Evolutionary conservation across 2,888 invertebrate genomes (phyloP), one percentile per base, ranked within the genome.

Genomic region (Latrodectus elegans): DNA sequence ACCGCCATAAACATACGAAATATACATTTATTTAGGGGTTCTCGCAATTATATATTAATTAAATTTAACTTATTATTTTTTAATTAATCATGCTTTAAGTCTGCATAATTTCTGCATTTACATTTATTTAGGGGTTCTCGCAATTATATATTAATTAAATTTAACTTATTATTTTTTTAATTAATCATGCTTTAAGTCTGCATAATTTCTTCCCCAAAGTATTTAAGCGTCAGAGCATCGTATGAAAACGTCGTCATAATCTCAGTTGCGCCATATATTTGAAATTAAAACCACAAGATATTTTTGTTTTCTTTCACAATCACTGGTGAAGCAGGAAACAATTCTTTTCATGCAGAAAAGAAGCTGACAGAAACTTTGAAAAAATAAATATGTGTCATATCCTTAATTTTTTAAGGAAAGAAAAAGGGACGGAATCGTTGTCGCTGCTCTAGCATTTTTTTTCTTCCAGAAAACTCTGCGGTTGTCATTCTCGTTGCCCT

Each of bases 321-420:
- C 60, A 60, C 60, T 15, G 12, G 9, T 51, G 77, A 52, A 17
- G 55, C 49, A 77, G 67, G 53, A 77, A 53, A 71, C 53, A 55
- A 55, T 60, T 60, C 70, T 3, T 12, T 60, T n/a, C 60, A 73
- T 78, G 78, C 78, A 78, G 70, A 78, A 78, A 78, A 68, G 70
- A 78, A 70, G 70, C 70, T 75, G 72, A 86, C 73, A 49, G 38
- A 75, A 70, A 49, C 65, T 53, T 65, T 38, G 38, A 65, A 15
- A 52, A 52, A 70, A 55, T 64, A 38, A 75, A 87, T 60, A 86
- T 68, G 81, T 86, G 81, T 86, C 86, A 86, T 71, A 86, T 75
- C 17, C 64, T 52, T 60, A 76, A 81, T 81, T 81, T 72, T 52
- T 77, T 22, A 65, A 60, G n/a, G 60, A 65, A 71, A 52, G 64